These are phyloP conservation scores for Caenorhabditis drosophilae DNA, from an alignment of 2,888 invertebrate species.

Conservation along the genomic window DNA sequence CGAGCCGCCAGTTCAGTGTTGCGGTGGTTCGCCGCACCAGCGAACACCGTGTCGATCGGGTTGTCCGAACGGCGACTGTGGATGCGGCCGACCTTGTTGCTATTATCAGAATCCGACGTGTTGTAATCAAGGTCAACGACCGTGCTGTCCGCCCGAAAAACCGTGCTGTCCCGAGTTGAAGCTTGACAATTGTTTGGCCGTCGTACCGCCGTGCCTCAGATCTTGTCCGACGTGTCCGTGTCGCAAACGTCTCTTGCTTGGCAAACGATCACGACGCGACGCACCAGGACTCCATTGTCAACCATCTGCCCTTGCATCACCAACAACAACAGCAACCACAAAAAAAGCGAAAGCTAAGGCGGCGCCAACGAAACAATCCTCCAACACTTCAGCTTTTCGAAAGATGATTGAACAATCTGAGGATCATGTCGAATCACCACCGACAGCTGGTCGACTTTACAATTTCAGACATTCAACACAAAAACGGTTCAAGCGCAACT, in stretches of 20 bases:
- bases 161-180: constrained; percentile 58
- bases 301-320: constrained; percentile 34
- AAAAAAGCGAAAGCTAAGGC: constrained; percentile 10
- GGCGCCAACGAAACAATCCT: constrained; percentile 18
- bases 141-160: constrained; percentile 59
- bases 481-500: constrained; percentile 42
- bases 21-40: constrained; percentile 30
- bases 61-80: constrained; percentile 54
- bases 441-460: constrained; percentile 47
- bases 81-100: constrained; percentile 62
- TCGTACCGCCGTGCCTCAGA: constrained; percentile 57
- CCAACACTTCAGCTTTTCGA: constrained; percentile 7
- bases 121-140: constrained; percentile 51
- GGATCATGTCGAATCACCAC: constrained; percentile 39
- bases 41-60: constrained; percentile 37
- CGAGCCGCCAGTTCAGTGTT: constrained; percentile 61
- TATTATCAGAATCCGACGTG: constrained; percentile 60
- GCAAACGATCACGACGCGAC: constrained; percentile 44
- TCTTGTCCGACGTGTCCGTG: constrained; percentile 56
- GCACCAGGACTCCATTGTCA: constrained; percentile 48
- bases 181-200: constrained; percentile 45
- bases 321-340: constrained; percentile 16
- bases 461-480: constrained; percentile 41
- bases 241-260: constrained; percentile 47
- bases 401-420: constrained; percentile 27